Conservation (phyloP, 2,888 invertebrate genomes). For the Acleris laterana region DNA sequence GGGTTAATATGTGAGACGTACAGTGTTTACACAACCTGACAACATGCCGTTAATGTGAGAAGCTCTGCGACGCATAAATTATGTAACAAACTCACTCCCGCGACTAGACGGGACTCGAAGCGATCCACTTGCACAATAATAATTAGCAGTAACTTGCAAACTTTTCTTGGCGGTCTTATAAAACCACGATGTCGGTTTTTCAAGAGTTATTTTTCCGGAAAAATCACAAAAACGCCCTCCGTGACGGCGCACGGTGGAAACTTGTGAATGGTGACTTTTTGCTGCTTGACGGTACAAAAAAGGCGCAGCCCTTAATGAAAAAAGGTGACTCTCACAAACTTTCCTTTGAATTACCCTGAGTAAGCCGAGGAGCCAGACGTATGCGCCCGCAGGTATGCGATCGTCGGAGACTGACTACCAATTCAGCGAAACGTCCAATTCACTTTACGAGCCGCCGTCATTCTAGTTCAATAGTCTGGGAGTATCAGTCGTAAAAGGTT, state of each 20-base stretch:
- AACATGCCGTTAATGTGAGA: not conserved
- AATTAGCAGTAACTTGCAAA: not conserved
- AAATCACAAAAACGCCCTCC: too few relatives aligned
- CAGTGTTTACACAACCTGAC: not conserved
- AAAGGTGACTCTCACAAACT: too few relatives aligned
- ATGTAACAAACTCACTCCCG: not conserved
- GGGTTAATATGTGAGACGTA: not conserved
- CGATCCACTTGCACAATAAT: not conserved
- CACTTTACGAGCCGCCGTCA: conserved; percentile 22
- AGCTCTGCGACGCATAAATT: not conserved
- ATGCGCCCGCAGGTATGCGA: not conserved
- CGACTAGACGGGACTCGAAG: not conserved
- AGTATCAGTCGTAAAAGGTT: conserved; percentile 11
- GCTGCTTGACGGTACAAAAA: too few relatives aligned
- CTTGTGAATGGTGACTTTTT: too few relatives aligned
- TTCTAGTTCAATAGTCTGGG: conserved; percentile 13
- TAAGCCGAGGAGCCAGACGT: too few relatives aligned
- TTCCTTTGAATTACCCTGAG: too few relatives aligned
- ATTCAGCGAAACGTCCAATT: conserved; percentile 22
- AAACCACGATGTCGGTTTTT: too few relatives aligned
- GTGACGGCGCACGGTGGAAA: too few relatives aligned
- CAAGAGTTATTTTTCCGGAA: too few relatives aligned
- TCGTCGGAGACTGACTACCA: conserved; percentile 6
- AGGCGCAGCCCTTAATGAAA: too few relatives aligned
- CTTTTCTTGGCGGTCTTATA: too few relatives aligned